Evolutionary conservation across 2,888 invertebrate species (phyloP), one percentile per base, ranked within the genome.

Genomic region (Oxyteleia sp.): DNA sequence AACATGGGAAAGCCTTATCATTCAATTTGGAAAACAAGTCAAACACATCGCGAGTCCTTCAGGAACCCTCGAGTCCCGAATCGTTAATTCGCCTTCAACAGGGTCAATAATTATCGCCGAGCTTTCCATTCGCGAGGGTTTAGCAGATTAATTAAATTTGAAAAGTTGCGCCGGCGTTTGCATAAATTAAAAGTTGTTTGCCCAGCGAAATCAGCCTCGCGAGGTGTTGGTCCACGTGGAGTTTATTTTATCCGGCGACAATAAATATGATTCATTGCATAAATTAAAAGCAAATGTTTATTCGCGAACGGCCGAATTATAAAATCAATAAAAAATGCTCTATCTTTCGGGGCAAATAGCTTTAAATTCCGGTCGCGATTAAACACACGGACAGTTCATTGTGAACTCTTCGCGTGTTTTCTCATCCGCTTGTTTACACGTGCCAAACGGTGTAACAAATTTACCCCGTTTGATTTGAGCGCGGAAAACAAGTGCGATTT

Each of bases 241-340:
- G 35, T 55, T 38, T 38, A 18, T 20, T 38, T 11, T 20, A 15
- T 18, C 38, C 41, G 41, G 2, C 13, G 20, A 18, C 18, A 11
- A 41, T 41, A 59, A 59, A 59, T 59, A 59, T 41, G 38, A 41
- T 59, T 59, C 18, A 47, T 49, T 1, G 35, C 7, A 16, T n/a
- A 63, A 63, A 47, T 32, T 32, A 47, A 63, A 63, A 20, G 47
- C 47, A 47, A 63, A 63, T 32, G 43, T 47, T 61, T 47, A 32
- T 63, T 63, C 35, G 8, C 35, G 3, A 10, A 35, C 35, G 11
- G 35, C 4, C 20, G n/a, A 57, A 38, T 45, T 43, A 16, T 45
- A 32, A 61, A 45, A n/a, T n/a, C n/a, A n/a, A n/a, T n/a, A n/a
- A n/a, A n/a, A n/a, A n/a, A n/a, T n/a, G n/a, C n/a, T n/a, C n/a